Percentiles rank a stretch among this genome's conserved stretches.
Evolutionary conservation across 2,113 vertebrate species (phyloP).

Genomic region (Amblyopsis rosae): DNA sequence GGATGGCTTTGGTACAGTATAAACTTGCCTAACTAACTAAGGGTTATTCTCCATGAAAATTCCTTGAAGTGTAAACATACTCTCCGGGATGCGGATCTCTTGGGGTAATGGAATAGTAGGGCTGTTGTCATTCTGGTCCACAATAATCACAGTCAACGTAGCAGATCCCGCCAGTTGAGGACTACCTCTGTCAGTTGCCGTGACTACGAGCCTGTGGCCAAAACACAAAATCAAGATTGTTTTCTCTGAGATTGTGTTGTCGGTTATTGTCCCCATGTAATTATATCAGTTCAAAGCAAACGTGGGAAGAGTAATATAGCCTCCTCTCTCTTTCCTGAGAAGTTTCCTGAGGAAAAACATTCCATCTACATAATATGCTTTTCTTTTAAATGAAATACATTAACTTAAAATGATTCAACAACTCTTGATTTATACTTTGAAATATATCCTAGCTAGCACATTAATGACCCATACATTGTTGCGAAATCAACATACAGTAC

Average conservation of each 20-base stretch:
- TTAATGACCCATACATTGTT: not conserved
- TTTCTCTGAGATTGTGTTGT: not conserved
- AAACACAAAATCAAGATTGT: conserved; percentile 11
- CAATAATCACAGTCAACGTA: conserved; percentile 91
- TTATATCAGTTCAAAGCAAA: not conserved
- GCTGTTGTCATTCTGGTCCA: conserved; percentile 95
- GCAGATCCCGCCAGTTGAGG: conserved; percentile 89
- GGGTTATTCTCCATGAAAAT: not conserved
- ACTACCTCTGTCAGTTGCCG: conserved; percentile 90
- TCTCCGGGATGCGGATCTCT: conserved; percentile 90
- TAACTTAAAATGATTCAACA: not conserved
- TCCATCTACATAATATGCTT: not conserved
- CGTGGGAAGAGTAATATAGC: not conserved
- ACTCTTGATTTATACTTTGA: not conserved
- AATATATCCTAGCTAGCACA: not conserved
- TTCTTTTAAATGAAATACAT: not conserved
- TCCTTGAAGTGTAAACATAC: conserved; percentile 74
- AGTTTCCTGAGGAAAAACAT: not conserved
- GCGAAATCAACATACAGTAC: conserved; percentile 3
- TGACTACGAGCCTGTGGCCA: conserved; percentile 84
- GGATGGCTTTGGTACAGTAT: not conserved
- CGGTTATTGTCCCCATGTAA: not conserved
- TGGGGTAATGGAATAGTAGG: conserved; percentile 90
- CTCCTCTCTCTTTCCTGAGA: not conserved
- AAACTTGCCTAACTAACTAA: not conserved